Evolutionary conservation across 2,113 vertebrate genomes (phyloP).

Genomic region (Sula dactylatra): DNA sequence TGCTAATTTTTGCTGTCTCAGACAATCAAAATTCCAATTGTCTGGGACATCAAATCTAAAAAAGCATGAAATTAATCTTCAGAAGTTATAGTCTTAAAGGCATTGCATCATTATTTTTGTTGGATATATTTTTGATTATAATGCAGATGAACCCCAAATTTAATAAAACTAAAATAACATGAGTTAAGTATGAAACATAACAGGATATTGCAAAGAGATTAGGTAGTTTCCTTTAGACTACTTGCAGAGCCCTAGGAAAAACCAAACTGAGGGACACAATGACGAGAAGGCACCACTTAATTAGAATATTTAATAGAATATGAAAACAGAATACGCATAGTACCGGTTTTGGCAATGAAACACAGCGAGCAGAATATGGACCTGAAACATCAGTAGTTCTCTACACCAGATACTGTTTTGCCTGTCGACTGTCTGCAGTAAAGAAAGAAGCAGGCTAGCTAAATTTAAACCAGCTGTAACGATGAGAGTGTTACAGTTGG

Average conservation of each 20-base stretch:
- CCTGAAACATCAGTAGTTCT: neutral
- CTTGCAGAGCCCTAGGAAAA: slow-evolving; percentile 70
- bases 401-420: slow-evolving; percentile 21
- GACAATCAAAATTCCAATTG: slow-evolving; percentile 77
- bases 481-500: slow-evolving; percentile 81
- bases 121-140: slow-evolving; percentile 93
- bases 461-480: slow-evolving; percentile 86
- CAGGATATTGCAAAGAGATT: slow-evolving; percentile 99
- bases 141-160: slow-evolving; percentile 87
- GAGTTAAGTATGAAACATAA: slow-evolving; percentile 92
- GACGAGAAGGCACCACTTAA: slow-evolving; percentile 29
- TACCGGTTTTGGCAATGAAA: slow-evolving; percentile 23
- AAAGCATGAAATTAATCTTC: slow-evolving; percentile 81
- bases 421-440: slow-evolving; percentile 30
- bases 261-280: slow-evolving; percentile 20
- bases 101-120: slow-evolving; percentile 82
- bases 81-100: slow-evolving; percentile 82
- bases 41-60: slow-evolving; percentile 84
- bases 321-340: slow-evolving; percentile 17
- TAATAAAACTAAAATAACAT: slow-evolving; percentile 96
- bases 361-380: neutral
- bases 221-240: slow-evolving; percentile 89
- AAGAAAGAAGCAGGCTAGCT: slow-evolving; percentile 53
- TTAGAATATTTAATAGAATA: slow-evolving; percentile 51
- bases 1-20: slow-evolving; percentile 74